These are phyloP conservation scores for Sebastes diploproa DNA, from an alignment of 2,797 vertebrate species.

Conservation along the genomic window DNA sequence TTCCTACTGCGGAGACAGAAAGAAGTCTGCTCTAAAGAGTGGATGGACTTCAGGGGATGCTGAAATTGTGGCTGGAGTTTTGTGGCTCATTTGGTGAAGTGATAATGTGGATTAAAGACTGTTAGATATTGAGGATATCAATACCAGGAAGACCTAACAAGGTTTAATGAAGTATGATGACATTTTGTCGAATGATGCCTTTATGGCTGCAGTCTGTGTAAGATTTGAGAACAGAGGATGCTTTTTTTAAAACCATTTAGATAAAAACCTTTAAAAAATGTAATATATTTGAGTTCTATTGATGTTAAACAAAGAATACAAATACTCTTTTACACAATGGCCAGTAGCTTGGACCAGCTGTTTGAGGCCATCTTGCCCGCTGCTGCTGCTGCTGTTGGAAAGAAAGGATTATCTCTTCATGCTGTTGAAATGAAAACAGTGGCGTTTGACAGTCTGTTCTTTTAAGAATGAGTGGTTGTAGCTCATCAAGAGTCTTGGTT, in stretches of 20 bases:
- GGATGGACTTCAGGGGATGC: not conserved
- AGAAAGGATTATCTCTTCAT: slow-evolving; percentile 67
- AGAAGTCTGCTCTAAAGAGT: slow-evolving; percentile 10
- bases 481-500: slow-evolving; percentile 47
- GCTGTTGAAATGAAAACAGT: slow-evolving; percentile 56
- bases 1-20: not conserved
- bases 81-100: not conserved
- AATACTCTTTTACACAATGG: slow-evolving; percentile 43
- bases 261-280: not conserved
- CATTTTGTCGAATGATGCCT: not conserved
- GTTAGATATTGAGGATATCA: not conserved
- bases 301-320: not conserved
- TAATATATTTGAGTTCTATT: slow-evolving; percentile 7
- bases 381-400: slow-evolving; percentile 32
- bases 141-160: not conserved
- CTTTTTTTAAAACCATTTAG: slow-evolving; percentile 10
- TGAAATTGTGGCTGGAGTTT: not conserved
- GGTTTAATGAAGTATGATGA: slow-evolving; percentile 12
- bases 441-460: slow-evolving; percentile 64
- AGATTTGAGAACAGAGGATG: not conserved
- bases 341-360: slow-evolving; percentile 64
- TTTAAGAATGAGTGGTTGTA: slow-evolving; percentile 64
- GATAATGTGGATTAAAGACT: slow-evolving; percentile 11
- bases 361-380: slow-evolving; percentile 53
- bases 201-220: not conserved